phyloP scores from a whole-genome alignment of 2,888 invertebrate genomes.

The Pyrochroa serraticornis region DNA sequence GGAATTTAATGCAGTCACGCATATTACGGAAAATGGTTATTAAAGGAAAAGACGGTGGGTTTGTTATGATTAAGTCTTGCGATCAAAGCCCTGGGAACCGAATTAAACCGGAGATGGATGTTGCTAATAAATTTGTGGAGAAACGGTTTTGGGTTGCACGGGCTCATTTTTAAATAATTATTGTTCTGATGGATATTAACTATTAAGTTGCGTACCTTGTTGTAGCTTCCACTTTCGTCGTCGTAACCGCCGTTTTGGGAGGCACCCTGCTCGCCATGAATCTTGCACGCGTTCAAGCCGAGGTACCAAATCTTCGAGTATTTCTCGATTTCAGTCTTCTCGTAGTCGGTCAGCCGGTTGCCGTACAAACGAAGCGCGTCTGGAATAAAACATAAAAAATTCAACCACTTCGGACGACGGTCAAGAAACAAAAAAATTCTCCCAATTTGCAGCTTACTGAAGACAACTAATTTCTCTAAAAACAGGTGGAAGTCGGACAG shows the following conservation, averaged over 20 bases:
- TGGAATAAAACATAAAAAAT: constrained; percentile 54
- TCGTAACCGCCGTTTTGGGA: constrained; percentile 88
- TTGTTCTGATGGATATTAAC: neutral
- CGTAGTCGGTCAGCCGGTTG: constrained; percentile 85
- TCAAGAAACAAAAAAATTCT: too few relatives aligned
- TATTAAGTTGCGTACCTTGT: constrained; percentile 72
- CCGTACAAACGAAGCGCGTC: constrained; percentile 86
- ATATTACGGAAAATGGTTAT: constrained; percentile 21
- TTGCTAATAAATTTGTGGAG: constrained; percentile 3
- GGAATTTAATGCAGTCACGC: constrained; percentile 23
- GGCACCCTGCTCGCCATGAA: constrained; percentile 79
- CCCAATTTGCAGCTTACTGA: too few relatives aligned
- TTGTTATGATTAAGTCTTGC: constrained; percentile 12
- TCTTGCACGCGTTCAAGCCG: constrained; percentile 84
- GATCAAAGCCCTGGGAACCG: constrained; percentile 20
- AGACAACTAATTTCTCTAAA: too few relatives aligned
- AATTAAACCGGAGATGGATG: constrained; percentile 16
- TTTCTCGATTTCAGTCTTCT: constrained; percentile 87
- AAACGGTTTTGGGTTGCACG: neutral
- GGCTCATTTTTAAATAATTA: constrained; percentile 3
- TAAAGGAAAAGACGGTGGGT: constrained; percentile 17
- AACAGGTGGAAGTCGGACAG: too few relatives aligned
- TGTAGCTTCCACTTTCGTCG: constrained; percentile 93
- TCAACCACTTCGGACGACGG: neutral
- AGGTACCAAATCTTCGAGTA: constrained; percentile 96